These are phyloP conservation scores for Macrotrachela quadricornifera DNA, from an alignment of 1,140 invertebrate genomes.

Conservation along the genomic window DNA sequence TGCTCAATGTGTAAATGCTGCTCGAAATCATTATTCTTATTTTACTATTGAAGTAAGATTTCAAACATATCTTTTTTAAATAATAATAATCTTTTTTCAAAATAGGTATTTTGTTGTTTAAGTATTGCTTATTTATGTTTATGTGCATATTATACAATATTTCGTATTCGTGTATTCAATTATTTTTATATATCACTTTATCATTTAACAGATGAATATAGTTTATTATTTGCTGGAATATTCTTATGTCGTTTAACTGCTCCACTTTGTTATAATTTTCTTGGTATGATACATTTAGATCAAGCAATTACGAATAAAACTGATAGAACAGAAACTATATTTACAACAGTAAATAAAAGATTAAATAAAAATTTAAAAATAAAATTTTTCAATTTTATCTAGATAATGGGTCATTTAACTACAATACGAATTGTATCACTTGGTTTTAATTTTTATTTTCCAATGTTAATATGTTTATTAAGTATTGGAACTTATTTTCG, in stretches of 20 bases:
- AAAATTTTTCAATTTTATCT: slow-evolving; percentile 2
- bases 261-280: slow-evolving; percentile 90
- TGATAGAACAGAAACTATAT: slow-evolving; percentile 53
- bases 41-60: slow-evolving; percentile 65
- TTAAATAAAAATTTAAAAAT: not conserved
- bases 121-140: slow-evolving; percentile 82
- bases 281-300: slow-evolving; percentile 91
- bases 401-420: slow-evolving; percentile 99
- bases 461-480: slow-evolving; percentile 77
- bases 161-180: slow-evolving; percentile 83
- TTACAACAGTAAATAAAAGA: slow-evolving; percentile 47
- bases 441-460: slow-evolving; percentile 97
- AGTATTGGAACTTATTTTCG: slow-evolving; percentile 84
- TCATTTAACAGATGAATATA: slow-evolving; percentile 95
- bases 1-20: slow-evolving; percentile 64
- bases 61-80: not conserved
- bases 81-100: slow-evolving; percentile 18
- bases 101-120: slow-evolving; percentile 55
- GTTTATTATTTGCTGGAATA: slow-evolving; percentile 84
- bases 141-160: slow-evolving; percentile 88
- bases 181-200: slow-evolving; percentile 86
- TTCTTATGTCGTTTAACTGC: slow-evolving; percentile 77
- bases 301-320: slow-evolving; percentile 62
- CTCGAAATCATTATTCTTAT: slow-evolving; percentile 65
- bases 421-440: slow-evolving; percentile 84